Base-by-base conservation (phyloP, 2,113 vertebrate species). In the Barnardius zonarius region DNA sequence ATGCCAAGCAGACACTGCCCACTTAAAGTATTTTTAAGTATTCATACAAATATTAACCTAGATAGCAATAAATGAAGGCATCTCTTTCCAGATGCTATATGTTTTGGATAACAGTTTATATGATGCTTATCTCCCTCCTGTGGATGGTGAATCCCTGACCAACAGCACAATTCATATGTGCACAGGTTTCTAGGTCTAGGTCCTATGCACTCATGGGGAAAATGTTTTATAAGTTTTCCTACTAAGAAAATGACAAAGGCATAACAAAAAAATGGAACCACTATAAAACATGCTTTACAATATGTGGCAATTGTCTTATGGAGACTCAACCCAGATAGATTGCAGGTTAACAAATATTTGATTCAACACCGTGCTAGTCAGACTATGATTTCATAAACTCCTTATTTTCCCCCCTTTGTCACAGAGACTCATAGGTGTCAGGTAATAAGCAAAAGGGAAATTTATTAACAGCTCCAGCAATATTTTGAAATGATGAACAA, bases 381-480 rank as follows among this genome's bases (percentile, higher is more conserved):
- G 19, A 51, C 6, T 41, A 37, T 3, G 10, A 73, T 51, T 75
- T 87, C 52, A 81, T 41, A 25, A 89, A 39, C 13, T 30, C 30
- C 3, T 24, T 9, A 4, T 6, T 43, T 44, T 25, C 11, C 0
- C 3, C 11, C 5, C 13, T 41, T 83, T 46, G 48, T 54, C 46
- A 41, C 31, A 49, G 25, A 66, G 4, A 67, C 8, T 78, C 20
- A 64, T 2, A 69, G 2, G 9, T 30, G 6, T 51, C 31, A 46
- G 17, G 10, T 35, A 79, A 90, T 22, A 73, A 67, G 75, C 59
- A 88, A 90, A 90, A 66, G 9, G 22, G 7, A 90, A 77, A 72
- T 15, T 66, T 23, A 72, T 22, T 43, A 83, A 67, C 17, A 39
- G 44, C 61, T 81, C 15, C 31, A 74, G 31, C 6, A 92, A 54